Conservation (phyloP, 2,797 vertebrate species). For the Chloroceryle amazona region DNA sequence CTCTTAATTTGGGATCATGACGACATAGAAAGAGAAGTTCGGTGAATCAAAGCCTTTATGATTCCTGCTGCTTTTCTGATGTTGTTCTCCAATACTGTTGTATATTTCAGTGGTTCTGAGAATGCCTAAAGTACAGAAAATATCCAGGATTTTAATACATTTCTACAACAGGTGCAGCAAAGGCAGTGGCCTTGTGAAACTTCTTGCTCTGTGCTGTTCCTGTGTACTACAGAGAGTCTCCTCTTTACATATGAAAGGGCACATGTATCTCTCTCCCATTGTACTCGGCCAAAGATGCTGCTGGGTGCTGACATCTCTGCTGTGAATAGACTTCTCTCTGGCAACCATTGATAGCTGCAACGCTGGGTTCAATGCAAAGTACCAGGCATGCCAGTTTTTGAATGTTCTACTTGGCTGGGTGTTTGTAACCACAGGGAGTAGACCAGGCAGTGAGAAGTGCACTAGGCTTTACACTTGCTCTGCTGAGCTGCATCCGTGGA, state of each 20-base stretch:
- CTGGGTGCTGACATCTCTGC: background rate
- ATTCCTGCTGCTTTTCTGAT: background rate
- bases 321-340: slow-evolving; percentile 32
- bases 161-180: background rate
- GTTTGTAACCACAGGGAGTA: background rate
- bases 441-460: background rate
- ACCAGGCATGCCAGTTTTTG: background rate
- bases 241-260: slow-evolving; percentile 26
- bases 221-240: background rate
- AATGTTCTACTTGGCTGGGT: background rate
- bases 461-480: background rate
- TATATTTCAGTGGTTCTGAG: background rate
- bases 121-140: background rate
- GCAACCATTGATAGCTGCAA: background rate
- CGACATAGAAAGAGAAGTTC: background rate
- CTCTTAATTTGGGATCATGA: background rate
- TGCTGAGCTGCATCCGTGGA: background rate
- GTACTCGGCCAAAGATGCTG: slow-evolving; percentile 20
- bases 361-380: background rate
- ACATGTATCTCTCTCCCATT: background rate
- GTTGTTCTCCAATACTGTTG: background rate
- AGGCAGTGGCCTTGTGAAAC: background rate
- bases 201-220: background rate
- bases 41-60: background rate
- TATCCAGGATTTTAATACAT: background rate